These are phyloP conservation scores for Silurus aristotelis DNA, from an alignment of 2,797 vertebrate genomes.

Conservation along the genomic window DNA sequence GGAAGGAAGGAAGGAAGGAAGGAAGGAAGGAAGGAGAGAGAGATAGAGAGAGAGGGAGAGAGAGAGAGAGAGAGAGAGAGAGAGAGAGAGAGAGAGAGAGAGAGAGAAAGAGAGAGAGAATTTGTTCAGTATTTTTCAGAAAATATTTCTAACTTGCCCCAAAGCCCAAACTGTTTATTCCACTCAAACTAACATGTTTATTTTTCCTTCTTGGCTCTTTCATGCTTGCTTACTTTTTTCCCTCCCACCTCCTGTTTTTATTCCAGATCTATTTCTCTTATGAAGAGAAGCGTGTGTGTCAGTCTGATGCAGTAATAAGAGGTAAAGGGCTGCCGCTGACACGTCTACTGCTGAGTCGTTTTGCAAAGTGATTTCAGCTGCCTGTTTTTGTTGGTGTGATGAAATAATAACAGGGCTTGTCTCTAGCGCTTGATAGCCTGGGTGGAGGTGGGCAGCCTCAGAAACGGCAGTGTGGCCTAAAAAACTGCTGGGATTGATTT, in stretches of 20 bases:
- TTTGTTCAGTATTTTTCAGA: not conserved
- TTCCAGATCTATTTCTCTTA: slow-evolving; percentile 18
- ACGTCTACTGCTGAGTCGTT: slow-evolving; percentile 3
- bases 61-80: no score
- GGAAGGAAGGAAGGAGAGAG: no score
- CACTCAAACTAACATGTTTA: not conserved
- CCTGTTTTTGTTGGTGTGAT: slow-evolving; percentile 40
- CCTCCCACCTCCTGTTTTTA: not conserved
- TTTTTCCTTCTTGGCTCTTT: slow-evolving; percentile 24
- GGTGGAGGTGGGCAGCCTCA: slow-evolving; percentile 34
- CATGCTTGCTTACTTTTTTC: not conserved
- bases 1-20: no score
- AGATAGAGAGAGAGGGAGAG: not conserved
- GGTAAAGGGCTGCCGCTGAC: slow-evolving; percentile 21
- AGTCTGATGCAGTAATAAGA: slow-evolving; percentile 27
- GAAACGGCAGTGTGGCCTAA: slow-evolving; percentile 21
- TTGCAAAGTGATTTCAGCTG: slow-evolving; percentile 35
- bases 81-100: not conserved
- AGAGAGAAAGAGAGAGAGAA: not conserved
- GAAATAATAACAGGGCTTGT: slow-evolving; percentile 42
- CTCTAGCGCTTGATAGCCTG: slow-evolving; percentile 13
- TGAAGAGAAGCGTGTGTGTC: slow-evolving; percentile 6
- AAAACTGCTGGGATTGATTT: slow-evolving; percentile 37
- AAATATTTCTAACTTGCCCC: not conserved
- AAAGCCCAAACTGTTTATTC: no score